phyloP scores from a whole-genome alignment of 2,113 vertebrate genomes.

The Thunnus thynnus region DNA sequence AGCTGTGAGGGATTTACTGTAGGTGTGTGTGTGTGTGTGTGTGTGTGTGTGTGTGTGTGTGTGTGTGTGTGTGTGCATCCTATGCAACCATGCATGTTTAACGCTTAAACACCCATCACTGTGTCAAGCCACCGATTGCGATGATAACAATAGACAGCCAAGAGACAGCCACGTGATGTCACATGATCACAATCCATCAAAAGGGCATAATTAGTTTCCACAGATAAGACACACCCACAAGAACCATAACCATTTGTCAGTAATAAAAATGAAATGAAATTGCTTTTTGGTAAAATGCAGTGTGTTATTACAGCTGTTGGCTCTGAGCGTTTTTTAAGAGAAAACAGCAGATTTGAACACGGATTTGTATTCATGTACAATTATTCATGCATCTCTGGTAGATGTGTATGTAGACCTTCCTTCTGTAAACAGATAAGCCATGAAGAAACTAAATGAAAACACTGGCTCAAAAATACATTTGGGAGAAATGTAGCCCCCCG shows the following conservation, averaged over 20 bases:
- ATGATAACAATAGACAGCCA: conserved; percentile 29
- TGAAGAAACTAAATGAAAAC: neutral
- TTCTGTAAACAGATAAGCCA: neutral
- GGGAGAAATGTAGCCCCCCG: no score
- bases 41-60: conserved; percentile 31
- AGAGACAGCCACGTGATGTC: conserved; percentile 14
- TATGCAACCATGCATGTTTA: conserved; percentile 52
- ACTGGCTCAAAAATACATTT: neutral
- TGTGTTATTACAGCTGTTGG: neutral
- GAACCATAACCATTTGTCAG: neutral
- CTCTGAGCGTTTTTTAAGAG: neutral
- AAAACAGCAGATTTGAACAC: neutral
- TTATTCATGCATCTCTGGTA: neutral
- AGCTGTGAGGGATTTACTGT: conserved; percentile 63
- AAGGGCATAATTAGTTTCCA: conserved; percentile 6
- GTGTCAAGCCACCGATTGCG: conserved; percentile 28
- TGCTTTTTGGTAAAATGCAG: neutral
- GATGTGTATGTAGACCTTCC: neutral
- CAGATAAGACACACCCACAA: neutral
- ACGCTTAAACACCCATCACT: conserved; percentile 47
- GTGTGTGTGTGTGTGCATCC: conserved; percentile 41
- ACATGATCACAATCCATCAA: conserved; percentile 19
- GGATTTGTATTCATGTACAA: neutral
- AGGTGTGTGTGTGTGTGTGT: conserved; percentile 25
- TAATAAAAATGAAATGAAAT: neutral